Conservation (phyloP, 2,888 invertebrate genomes). For the Drosophila histrio region DNA sequence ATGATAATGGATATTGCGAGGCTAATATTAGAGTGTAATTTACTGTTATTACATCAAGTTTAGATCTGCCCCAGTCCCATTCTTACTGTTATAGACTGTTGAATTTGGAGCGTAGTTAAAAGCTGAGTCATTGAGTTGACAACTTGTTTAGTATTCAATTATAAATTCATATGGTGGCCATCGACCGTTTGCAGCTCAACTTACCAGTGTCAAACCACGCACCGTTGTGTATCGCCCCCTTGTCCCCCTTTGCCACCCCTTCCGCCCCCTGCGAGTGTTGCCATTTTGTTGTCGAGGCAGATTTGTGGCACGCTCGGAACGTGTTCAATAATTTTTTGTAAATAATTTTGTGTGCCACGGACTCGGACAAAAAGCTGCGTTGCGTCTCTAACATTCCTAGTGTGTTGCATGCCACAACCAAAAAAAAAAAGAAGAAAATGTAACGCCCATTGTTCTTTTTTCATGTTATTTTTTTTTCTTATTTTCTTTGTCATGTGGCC, state of each 20-base stretch:
- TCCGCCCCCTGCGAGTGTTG: conserved; percentile 14
- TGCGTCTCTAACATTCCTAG: neutral
- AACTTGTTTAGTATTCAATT: conserved; percentile 58
- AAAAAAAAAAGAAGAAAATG: conserved; percentile 10
- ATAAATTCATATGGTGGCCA: conserved; percentile 62
- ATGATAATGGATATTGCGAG: neutral
- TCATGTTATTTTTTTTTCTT: conserved; percentile 1
- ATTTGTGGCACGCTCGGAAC: conserved; percentile 58
- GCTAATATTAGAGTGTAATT: neutral
- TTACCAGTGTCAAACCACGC: conserved; percentile 21
- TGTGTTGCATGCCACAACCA: conserved; percentile 36
- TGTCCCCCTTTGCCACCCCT: neutral
- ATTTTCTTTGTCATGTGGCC: conserved; percentile 48
- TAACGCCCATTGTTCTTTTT: conserved; percentile 27
- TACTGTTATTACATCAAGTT: neutral
- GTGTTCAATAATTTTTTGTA: conserved; percentile 80
- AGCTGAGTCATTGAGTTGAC: conserved; percentile 15
- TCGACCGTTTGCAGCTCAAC: conserved; percentile 5
- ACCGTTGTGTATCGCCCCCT: neutral
- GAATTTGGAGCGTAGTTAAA: neutral
- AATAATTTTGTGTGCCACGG: conserved; percentile 60
- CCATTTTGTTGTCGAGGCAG: conserved; percentile 43
- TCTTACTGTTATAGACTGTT: neutral
- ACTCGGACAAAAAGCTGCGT: conserved; percentile 18
- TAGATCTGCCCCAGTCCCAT: neutral